Evolutionary conservation across 2,113 vertebrate species (phyloP).

Genomic region (Triplophysa siluroides): DNA sequence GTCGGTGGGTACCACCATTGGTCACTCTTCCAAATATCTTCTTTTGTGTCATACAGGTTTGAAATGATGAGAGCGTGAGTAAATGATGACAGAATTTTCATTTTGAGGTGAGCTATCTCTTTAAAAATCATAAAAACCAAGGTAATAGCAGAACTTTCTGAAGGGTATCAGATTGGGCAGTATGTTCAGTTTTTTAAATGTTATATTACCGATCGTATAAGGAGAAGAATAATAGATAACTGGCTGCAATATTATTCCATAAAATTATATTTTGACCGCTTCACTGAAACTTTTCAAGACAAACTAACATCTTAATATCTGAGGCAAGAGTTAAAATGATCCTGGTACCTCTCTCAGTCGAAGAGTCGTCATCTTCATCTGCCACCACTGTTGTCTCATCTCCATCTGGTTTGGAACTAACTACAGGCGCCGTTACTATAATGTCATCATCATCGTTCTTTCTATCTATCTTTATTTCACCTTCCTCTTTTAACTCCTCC

Average conservation of each 20-base stretch:
- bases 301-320: neutral
- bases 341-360: neutral
- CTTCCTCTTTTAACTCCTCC: neutral
- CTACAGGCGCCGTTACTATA: neutral
- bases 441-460: neutral
- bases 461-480: constrained; percentile 2
- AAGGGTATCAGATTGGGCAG: no score
- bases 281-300: neutral
- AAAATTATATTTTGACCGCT: neutral
- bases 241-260: neutral
- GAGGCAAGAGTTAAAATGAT: neutral
- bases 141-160: no score
- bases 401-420: constrained; percentile 11
- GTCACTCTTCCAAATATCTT: no score
- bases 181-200: no score
- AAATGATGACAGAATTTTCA: no score
- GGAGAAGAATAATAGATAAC: no score
- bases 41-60: no score
- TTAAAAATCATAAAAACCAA: no score
- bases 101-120: no score
- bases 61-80: no score
- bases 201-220: no score
- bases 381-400: neutral
- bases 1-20: no score
- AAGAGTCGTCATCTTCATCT: neutral